Base-by-base conservation (phyloP, 1,140 invertebrate species). In the Lethocerus indicus region DNA sequence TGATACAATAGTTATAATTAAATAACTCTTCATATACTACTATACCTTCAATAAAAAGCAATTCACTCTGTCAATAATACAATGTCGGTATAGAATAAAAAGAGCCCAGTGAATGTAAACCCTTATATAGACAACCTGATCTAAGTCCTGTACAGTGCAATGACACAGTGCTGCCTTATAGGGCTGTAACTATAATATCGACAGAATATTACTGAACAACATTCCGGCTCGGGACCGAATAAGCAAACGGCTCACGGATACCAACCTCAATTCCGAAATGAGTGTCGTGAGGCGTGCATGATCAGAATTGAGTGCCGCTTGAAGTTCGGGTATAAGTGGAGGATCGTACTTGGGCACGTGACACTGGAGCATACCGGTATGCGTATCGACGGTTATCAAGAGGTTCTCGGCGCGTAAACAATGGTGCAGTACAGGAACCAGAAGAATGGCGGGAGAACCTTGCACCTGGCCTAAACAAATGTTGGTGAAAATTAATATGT, bases 321-420 rank as follows among this genome's bases (percentile, higher is more conserved):
- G 84, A 51, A 96, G 73, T 50, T 93, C 89, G 14, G 75, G 71
- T 47, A 88, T 80, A 24, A 84, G 71, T 14, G 86, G 79, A 35
- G 83, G 79, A 59, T 81, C 79, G 65, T 89, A 88, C 61, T 90
- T 88, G 14, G 90, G 89, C 32, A 95, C 83, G 61, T 92, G 88
- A 57, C 86, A 88, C 32, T 83, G 78, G 51, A 91, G 71, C 64
- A 84, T 81, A 4, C 92, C 93, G n/a, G 85, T 88, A 61, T 94
- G 87, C 36, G 88, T 90, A 61, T 95, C 90, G 27, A 96, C 87
- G 35, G 89, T 87, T 18, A 96, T 80, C 27, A 93, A 68, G 51
- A 96, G 72, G 60, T 89, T 80, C 63, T 97, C 92, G 1, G 90
- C 90, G 54, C 84, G 72, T 55, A 93, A 70, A 64, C 87, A 94